phyloP scores from a whole-genome alignment of 2,888 invertebrate genomes.

The Agrotis segetum region DNA sequence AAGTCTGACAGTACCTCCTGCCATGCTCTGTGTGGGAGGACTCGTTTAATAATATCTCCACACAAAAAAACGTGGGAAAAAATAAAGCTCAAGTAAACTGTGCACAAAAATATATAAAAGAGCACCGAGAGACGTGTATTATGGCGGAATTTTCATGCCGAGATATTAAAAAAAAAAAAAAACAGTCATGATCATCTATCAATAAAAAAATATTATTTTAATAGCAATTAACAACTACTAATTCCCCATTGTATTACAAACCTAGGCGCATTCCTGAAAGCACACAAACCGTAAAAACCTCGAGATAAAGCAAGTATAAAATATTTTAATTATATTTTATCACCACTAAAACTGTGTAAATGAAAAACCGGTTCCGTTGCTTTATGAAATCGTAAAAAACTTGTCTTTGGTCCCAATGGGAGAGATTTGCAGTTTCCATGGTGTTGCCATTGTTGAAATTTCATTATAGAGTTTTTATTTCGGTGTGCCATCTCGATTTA shows the following conservation, averaged over 20 bases:
- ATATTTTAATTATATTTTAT: conserved; percentile 91
- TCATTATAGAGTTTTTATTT: conserved; percentile 79
- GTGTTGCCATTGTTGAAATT: conserved; percentile 85
- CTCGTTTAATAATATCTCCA: no score
- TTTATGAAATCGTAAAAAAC: conserved; percentile 90
- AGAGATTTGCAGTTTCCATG: conserved; percentile 84
- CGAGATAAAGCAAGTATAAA: conserved; percentile 87
- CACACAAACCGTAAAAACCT: conserved; percentile 84
- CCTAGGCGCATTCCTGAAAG: conserved; percentile 78
- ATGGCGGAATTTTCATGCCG: no score
- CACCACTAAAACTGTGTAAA: conserved; percentile 90
- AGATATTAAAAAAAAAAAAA: no score
- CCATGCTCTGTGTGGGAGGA: no score
- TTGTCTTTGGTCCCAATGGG: conserved; percentile 80
- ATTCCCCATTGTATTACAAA: conserved; percentile 67
- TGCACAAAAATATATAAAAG: no score
- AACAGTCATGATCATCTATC: no score
- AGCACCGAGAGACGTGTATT: no score
- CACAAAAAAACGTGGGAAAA: no score
- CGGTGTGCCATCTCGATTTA: conserved; percentile 63
- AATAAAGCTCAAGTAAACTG: no score
- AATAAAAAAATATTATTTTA: no score
- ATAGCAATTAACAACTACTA: no score
- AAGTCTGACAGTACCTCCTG: no score
- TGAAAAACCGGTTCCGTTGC: conserved; percentile 89